A percentile compares a stretch with the other conserved stretches of the same genome.
Conservation (phyloP, 2,113 vertebrate species). For the Myrmophylax atrothorax region DNA sequence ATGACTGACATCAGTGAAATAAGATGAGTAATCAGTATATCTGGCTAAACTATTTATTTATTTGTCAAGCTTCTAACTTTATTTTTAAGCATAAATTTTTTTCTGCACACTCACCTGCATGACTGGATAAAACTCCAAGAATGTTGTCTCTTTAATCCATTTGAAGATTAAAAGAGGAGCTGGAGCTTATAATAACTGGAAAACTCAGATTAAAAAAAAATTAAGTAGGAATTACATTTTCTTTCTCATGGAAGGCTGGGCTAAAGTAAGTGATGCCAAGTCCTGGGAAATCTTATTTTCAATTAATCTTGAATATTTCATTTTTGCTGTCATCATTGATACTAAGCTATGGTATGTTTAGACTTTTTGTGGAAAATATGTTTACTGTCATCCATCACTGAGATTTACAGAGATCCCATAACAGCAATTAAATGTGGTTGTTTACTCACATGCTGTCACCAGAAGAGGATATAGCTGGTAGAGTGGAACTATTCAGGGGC, state of each 20-base stretch:
- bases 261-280: neutral
- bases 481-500: neutral
- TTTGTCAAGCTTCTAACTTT: neutral
- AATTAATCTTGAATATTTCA: neutral
- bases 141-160: neutral
- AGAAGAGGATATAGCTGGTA: neutral
- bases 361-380: neutral
- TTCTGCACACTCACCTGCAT: neutral
- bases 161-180: neutral
- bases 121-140: neutral
- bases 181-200: neutral
- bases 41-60: neutral
- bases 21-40: neutral
- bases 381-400: neutral
- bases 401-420: neutral
- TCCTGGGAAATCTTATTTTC: neutral
- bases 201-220: neutral
- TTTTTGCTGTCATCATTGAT: neutral
- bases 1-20: neutral
- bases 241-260: neutral
- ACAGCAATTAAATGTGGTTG: neutral
- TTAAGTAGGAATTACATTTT: rapidly evolving
- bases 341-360: neutral
- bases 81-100: neutral
- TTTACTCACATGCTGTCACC: neutral